These are phyloP conservation scores for Chlamydotis undulata DNA, from an alignment of 2,113 vertebrate genomes.

Conservation along the genomic window DNA sequence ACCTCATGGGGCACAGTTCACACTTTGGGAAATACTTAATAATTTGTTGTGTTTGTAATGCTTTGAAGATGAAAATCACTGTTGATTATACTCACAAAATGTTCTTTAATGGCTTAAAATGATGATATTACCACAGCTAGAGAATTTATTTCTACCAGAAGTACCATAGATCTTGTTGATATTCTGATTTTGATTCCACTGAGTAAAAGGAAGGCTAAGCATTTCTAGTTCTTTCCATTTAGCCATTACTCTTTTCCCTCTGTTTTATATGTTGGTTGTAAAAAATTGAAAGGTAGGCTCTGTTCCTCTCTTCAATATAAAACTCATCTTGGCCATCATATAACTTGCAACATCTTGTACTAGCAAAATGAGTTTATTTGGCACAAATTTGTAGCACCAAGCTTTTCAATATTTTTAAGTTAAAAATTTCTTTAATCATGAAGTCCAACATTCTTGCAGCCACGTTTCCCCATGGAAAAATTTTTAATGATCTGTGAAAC, in stretches of 20 bases:
- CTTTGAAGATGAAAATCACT: constrained; percentile 16
- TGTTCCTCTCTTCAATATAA: background rate
- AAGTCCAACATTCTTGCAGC: background rate
- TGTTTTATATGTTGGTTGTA: background rate
- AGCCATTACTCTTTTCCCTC: background rate
- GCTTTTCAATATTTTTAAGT: background rate
- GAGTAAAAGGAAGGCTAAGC: background rate
- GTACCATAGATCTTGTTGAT: background rate
- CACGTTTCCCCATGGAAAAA: background rate
- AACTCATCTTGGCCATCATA: background rate
- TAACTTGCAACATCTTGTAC: background rate
- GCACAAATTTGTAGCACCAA: background rate
- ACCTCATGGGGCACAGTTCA: background rate
- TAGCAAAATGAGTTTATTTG: background rate
- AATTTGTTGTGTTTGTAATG: constrained; percentile 3
- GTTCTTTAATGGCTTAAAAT: background rate
- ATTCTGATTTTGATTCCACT: background rate
- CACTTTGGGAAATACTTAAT: background rate
- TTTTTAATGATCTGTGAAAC: background rate
- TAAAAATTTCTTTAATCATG: background rate
- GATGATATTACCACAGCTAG: background rate
- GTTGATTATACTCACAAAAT: background rate
- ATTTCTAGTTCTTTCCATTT: background rate
- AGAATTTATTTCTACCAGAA: background rate
- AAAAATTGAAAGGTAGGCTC: background rate